Evolutionary conservation across 1,140 invertebrate genomes (phyloP).

Genomic region (Halyomorpha halys): DNA sequence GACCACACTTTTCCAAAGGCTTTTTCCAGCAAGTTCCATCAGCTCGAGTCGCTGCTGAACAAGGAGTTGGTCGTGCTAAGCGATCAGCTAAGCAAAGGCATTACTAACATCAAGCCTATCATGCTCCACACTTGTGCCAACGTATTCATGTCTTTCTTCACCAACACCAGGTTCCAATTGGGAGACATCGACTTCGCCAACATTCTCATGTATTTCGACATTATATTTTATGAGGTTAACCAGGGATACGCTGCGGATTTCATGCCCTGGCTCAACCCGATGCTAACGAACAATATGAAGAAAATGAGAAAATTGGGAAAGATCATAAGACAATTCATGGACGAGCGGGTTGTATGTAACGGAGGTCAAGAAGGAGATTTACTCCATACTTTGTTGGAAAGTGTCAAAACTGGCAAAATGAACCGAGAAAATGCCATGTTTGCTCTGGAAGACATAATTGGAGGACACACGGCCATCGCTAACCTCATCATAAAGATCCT

Average conservation of each 20-base stretch:
- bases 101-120: constrained; percentile 31
- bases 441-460: constrained; percentile 74
- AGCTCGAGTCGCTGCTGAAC: constrained; percentile 51
- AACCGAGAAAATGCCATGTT: constrained; percentile 43
- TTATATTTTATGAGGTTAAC: constrained; percentile 83
- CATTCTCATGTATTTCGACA: constrained; percentile 63
- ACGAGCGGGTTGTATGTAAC: constrained; percentile 56
- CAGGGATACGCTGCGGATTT: constrained; percentile 81
- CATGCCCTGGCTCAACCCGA: constrained; percentile 66
- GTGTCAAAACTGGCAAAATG: constrained; percentile 52
- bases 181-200: constrained; percentile 52
- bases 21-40: constrained; percentile 54
- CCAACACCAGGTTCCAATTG: constrained; percentile 55
- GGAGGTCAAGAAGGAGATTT: constrained; percentile 46
- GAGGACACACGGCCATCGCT: constrained; percentile 75
- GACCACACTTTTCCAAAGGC: constrained; percentile 61
- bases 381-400: constrained; percentile 59
- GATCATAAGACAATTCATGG: constrained; percentile 62
- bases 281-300: constrained; percentile 56
- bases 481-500: constrained; percentile 64
- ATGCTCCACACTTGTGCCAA: constrained; percentile 45
- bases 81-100: constrained; percentile 36
- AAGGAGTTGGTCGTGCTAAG: constrained; percentile 49
- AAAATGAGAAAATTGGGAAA: constrained; percentile 56
- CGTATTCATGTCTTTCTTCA: constrained; percentile 52